These are phyloP conservation scores for Dendrolimus kikuchii DNA, from an alignment of 1,140 invertebrate genomes.

Conservation along the genomic window DNA sequence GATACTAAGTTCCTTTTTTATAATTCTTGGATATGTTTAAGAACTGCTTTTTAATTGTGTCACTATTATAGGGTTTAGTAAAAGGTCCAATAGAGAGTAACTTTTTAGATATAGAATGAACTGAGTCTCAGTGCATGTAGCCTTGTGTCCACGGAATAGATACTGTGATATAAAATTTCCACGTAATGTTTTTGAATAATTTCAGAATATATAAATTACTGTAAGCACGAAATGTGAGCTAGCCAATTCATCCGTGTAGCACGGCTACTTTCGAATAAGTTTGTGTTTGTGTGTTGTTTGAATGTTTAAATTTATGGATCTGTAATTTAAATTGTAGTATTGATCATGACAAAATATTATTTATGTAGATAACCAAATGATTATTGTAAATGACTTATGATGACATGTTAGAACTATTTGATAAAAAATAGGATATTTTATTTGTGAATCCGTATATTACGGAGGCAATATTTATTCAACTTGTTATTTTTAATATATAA, in stretches of 20 bases:
- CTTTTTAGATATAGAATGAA: too few species aligned
- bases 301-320: background rate
- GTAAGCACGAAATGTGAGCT: too few species aligned
- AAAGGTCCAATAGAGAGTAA: too few species aligned
- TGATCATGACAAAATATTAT: slow-evolving; percentile 32
- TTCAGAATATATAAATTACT: too few species aligned
- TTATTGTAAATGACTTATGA: slow-evolving; percentile 16
- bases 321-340: slow-evolving; percentile 2
- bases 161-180: too few species aligned
- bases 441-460: slow-evolving; percentile 56
- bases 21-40: slow-evolving; percentile 14
- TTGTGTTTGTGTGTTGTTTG: background rate
- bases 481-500: slow-evolving; percentile 45
- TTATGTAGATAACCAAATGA: slow-evolving; percentile 37
- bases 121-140: too few species aligned
- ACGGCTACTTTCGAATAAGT: background rate
- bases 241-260: too few species aligned
- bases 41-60: too few species aligned
- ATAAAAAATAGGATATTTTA: slow-evolving; percentile 17
- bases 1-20: slow-evolving; percentile 10
- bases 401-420: slow-evolving; percentile 6
- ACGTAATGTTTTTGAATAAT: too few species aligned
- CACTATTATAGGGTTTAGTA: too few species aligned
- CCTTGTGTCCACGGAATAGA: too few species aligned
- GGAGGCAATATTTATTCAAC: slow-evolving; percentile 54